Evolutionary conservation across 2,113 vertebrate species (phyloP), one percentile per base, ranked within the genome.

Genomic region (Chascanopsetta lugubris): DNA sequence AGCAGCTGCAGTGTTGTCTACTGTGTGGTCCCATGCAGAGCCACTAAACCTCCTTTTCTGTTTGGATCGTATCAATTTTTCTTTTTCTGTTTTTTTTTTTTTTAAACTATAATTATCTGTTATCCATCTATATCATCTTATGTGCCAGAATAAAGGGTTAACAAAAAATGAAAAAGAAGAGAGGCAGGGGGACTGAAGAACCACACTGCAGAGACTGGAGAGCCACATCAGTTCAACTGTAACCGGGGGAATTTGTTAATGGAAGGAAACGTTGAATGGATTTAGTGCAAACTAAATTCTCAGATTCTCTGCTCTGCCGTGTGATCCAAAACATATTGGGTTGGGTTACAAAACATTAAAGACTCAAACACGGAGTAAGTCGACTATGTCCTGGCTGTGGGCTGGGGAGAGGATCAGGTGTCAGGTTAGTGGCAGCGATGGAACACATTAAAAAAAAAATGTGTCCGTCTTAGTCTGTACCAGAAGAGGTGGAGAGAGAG

Each of bases 161-260:
- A n/a, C n/a, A n/a, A n/a, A 65, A 8, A 36, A 59, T 20, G 20
- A 67, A 18, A 43, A 24, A 24, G 15, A 11, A 17, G 27, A 48
- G 45, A 40, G 53, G 36, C 61, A 42, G 29, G 59, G 53, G 51
- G 38, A n/a, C 54, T 32, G 49, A 61, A 47, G 24, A 15, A 13
- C 34, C 11, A 13, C 10, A 25, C 13, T 49, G 17, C 24, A 29
- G n/a, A n/a, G n/a, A n/a, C n/a, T n/a, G 22, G 13, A 55, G 42
- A 34, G 20, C 68, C 21, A n/a, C 20, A 66, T 46, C 61, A 62
- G 46, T 58, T 59, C 75, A 77, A 61, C 49, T 73, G 78, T 62
- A 47, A 78, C 76, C 49, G 27, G 74, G 83, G 80, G 85, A 79
- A 87, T 71, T 83, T 73, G 40, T 46, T 75, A 69, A 79, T 72